A percentile compares a stretch with the other conserved stretches of the same genome.
Conservation (phyloP, 1,140 invertebrate species). For the Drosophila trapezifrons region DNA sequence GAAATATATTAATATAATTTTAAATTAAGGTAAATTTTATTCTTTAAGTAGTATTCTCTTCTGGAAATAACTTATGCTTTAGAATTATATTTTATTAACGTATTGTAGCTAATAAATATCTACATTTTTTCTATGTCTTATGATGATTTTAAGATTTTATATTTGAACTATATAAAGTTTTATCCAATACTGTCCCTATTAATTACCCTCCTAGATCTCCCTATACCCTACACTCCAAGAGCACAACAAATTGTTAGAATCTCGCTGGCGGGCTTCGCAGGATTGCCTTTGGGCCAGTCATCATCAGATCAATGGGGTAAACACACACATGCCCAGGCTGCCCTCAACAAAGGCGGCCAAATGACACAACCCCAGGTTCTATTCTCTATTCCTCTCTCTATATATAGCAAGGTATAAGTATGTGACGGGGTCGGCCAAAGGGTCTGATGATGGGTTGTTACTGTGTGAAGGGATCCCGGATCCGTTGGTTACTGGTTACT, state of each 20-base stretch:
- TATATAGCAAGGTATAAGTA: slow-evolving; percentile 40
- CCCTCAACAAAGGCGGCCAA: slow-evolving; percentile 65
- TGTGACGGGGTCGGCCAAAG: slow-evolving; percentile 28
- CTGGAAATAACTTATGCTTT: no score
- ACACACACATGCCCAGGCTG: slow-evolving; percentile 16
- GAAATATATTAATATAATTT: not conserved
- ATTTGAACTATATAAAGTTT: not conserved
- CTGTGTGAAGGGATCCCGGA: slow-evolving; percentile 9
- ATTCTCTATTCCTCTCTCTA: slow-evolving; percentile 31
- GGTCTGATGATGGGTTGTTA: slow-evolving; percentile 17
- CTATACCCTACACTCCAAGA: slow-evolving; percentile 9
- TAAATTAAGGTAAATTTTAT: not conserved
- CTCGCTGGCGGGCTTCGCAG: slow-evolving; percentile 13
- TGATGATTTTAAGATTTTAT: no score
- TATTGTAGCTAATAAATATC: no score
- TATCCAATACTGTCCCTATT: no score
- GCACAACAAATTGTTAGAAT: slow-evolving; percentile 25
- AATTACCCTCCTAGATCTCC: not conserved
- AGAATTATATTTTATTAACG: no score
- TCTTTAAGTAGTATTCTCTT: no score
- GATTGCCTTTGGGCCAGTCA: slow-evolving; percentile 56
- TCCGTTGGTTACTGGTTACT: slow-evolving; percentile 7
- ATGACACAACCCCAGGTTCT: slow-evolving; percentile 68
- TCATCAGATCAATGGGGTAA: slow-evolving; percentile 69
- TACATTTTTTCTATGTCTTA: no score